Evolutionary conservation across 1,140 invertebrate species (phyloP).

Genomic region (Trichoplusia ni): DNA sequence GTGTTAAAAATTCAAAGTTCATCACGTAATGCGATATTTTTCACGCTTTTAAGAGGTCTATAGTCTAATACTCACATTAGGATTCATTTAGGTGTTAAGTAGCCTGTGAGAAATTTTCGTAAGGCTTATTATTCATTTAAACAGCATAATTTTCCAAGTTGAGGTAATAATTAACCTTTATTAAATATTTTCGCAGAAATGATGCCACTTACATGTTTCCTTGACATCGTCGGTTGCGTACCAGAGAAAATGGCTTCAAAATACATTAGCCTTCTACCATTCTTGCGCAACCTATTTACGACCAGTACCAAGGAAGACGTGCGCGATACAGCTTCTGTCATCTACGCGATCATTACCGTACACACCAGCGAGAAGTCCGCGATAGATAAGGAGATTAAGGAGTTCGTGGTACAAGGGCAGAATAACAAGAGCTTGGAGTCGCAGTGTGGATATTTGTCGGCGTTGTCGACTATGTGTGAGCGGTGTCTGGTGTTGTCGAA

Average conservation of each 20-base stretch:
- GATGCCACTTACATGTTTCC: constrained; percentile 86
- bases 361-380: constrained; percentile 76
- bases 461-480: constrained; percentile 86
- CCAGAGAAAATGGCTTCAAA: constrained; percentile 83
- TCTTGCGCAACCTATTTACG: constrained; percentile 84
- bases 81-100: no score
- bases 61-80: no score
- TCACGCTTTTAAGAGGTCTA: no score
- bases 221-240: constrained; percentile 88
- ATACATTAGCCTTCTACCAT: constrained; percentile 83
- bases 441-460: constrained; percentile 88
- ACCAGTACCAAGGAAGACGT: constrained; percentile 88
- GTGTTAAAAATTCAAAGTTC: no score
- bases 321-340: constrained; percentile 85
- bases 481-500: constrained; percentile 82
- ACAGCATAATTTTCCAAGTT: no score
- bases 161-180: no score
- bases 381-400: constrained; percentile 82
- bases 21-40: no score
- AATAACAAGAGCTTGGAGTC: constrained; percentile 85
- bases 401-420: constrained; percentile 80
- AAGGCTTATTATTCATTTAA: no score
- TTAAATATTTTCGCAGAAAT: constrained; percentile 68
- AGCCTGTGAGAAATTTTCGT: no score
- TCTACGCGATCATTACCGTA: constrained; percentile 86